Evolutionary conservation across 2,888 invertebrate genomes (phyloP).

Genomic region (Microplitis manilae): DNA sequence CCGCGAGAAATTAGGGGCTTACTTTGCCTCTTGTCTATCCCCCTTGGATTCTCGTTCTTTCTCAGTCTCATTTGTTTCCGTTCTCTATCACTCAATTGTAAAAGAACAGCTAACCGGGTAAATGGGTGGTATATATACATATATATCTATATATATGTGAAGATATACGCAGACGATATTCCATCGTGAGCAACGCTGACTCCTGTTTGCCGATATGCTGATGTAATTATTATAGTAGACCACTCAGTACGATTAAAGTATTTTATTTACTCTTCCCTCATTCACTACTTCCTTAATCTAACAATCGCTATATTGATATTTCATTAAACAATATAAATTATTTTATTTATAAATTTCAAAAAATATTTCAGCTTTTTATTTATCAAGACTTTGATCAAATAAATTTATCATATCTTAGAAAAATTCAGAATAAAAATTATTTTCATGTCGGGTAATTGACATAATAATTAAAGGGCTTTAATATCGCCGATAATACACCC

Average conservation of each 20-base stretch:
- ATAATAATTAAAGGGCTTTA: neutral
- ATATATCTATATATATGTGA: slow-evolving; percentile 15
- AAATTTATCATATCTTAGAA: too few species aligned
- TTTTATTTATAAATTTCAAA: neutral
- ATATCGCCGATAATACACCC: neutral
- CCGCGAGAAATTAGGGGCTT: slow-evolving; percentile 71
- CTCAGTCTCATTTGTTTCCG: slow-evolving; percentile 18
- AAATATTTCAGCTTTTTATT: too few species aligned
- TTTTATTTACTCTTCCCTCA: neutral
- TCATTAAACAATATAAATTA: neutral
- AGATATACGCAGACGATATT: slow-evolving; percentile 51
- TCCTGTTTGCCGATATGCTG: slow-evolving; percentile 71
- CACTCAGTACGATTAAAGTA: slow-evolving; percentile 29
- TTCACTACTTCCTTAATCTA: neutral
- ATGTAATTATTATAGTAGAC: slow-evolving; percentile 72
- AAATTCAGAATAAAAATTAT: too few species aligned
- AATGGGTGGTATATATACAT: neutral
- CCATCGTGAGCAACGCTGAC: slow-evolving; percentile 60
- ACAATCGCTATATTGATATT: slow-evolving; percentile 2
- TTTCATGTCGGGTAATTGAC: neutral
- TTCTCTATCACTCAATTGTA: slow-evolving; percentile 29
- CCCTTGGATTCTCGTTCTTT: slow-evolving; percentile 19
- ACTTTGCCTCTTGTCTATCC: slow-evolving; percentile 58
- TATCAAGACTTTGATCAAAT: too few species aligned
- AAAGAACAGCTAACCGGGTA: slow-evolving; percentile 44